phyloP scores from a whole-genome alignment of 2,113 vertebrate species.

The Pelvicachromis taeniatus region DNA sequence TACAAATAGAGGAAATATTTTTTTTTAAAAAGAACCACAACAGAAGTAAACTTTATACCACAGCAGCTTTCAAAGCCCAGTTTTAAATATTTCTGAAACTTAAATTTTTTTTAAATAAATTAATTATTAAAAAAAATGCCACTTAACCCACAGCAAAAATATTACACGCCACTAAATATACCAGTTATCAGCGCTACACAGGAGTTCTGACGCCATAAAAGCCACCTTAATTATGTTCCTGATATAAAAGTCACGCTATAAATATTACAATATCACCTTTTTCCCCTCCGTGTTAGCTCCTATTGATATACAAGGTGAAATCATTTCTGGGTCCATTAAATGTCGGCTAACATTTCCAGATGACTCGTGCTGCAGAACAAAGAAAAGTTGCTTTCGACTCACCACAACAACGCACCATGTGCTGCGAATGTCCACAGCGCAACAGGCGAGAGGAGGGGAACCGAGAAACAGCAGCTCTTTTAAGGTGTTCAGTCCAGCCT shows the following conservation, averaged over 20 bases:
- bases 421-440: background rate
- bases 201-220: background rate
- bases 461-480: background rate
- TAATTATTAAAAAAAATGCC: background rate
- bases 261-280: background rate
- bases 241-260: background rate
- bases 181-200: background rate
- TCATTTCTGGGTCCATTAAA: background rate
- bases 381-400: slow-evolving; percentile 27
- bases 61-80: background rate
- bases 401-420: slow-evolving; percentile 43
- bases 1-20: background rate
- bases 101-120: background rate
- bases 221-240: background rate
- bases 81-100: background rate
- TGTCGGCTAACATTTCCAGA: background rate
- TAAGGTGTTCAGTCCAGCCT: background rate
- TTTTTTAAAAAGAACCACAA: background rate
- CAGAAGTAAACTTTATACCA: background rate
- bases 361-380: background rate
- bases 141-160: background rate
- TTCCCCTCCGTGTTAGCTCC: background rate
- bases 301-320: background rate
- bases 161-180: background rate
- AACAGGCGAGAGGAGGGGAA: background rate